phyloP scores from a whole-genome alignment of 2,113 vertebrate species.

The Calonectris borealis region DNA sequence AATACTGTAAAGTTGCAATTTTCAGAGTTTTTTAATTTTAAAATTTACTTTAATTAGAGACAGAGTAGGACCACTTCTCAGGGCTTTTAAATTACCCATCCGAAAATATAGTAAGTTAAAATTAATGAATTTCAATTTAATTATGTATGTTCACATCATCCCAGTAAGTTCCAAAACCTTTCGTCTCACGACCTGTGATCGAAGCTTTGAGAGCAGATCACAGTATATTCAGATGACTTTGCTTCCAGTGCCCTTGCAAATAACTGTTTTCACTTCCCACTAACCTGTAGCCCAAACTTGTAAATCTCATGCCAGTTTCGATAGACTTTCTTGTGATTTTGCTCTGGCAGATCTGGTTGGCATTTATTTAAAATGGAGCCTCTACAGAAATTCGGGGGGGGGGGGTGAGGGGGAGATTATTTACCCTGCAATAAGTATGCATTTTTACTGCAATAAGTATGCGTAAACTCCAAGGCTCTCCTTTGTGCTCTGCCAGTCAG shows the following conservation, averaged over 20 bases:
- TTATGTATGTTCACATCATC: not conserved
- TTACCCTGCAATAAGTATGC: not conserved
- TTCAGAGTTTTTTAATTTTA: not conserved
- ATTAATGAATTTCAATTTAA: not conserved
- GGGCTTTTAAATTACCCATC: not conserved
- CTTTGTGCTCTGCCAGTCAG: not conserved
- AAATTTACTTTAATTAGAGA: not conserved
- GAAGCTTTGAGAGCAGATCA: not conserved
- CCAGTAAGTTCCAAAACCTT: not conserved
- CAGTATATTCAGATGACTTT: not conserved
- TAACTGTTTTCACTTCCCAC: not conserved
- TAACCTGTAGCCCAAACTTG: not conserved
- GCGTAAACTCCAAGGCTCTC: not conserved
- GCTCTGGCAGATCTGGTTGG: not conserved
- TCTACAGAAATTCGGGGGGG: not conserved
- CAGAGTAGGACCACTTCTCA: not conserved
- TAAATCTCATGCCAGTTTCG: not conserved
- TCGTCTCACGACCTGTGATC: not conserved
- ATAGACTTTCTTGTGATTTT: not conserved
- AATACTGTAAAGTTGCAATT: not conserved
- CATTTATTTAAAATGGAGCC: not conserved
- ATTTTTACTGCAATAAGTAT: not conserved
- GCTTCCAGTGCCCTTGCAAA: not conserved
- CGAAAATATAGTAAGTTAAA: not conserved
- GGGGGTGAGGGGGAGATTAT: not conserved